Evolutionary conservation across 1,140 invertebrate species (phyloP).

Genomic region (Drosophila mojavensis): DNA sequence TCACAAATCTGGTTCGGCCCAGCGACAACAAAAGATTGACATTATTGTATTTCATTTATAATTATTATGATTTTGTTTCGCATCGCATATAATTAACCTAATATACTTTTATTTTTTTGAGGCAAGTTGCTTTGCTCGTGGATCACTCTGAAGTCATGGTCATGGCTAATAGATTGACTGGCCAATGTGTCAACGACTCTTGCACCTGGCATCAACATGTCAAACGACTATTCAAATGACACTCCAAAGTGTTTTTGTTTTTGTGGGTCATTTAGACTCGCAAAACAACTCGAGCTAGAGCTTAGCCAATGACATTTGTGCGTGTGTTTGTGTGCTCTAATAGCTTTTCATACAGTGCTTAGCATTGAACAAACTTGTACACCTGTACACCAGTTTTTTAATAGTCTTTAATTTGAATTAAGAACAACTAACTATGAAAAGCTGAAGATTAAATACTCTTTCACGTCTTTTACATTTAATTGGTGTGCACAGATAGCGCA

Average conservation of each 20-base stretch:
- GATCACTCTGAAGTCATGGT: constrained; percentile 58
- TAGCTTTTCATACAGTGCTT: neutral
- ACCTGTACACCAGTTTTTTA: too few relatives aligned
- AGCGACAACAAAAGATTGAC: constrained; percentile 23
- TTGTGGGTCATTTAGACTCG: constrained; percentile 8
- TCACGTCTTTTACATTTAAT: too few relatives aligned
- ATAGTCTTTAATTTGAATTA: neutral
- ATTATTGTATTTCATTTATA: constrained; percentile 40
- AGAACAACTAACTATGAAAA: too few relatives aligned
- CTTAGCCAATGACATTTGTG: neutral
- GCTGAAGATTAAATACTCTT: too few relatives aligned
- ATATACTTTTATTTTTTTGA: constrained; percentile 10
- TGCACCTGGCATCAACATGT: constrained; percentile 28
- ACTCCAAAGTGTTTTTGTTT: constrained; percentile 3
- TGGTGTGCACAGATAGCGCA: too few relatives aligned
- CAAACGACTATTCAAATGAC: constrained; percentile 29
- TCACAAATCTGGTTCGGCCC: constrained; percentile 52
- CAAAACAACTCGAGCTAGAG: neutral
- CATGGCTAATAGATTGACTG: constrained; percentile 50
- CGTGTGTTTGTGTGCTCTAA: neutral
- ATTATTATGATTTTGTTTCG: constrained; percentile 52
- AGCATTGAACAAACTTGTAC: neutral
- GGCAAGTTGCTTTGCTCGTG: constrained; percentile 12
- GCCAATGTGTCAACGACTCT: constrained; percentile 41
- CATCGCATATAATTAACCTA: constrained; percentile 57